Conservation (phyloP, 2,888 invertebrate genomes). For the Aporophyla nigra region DNA sequence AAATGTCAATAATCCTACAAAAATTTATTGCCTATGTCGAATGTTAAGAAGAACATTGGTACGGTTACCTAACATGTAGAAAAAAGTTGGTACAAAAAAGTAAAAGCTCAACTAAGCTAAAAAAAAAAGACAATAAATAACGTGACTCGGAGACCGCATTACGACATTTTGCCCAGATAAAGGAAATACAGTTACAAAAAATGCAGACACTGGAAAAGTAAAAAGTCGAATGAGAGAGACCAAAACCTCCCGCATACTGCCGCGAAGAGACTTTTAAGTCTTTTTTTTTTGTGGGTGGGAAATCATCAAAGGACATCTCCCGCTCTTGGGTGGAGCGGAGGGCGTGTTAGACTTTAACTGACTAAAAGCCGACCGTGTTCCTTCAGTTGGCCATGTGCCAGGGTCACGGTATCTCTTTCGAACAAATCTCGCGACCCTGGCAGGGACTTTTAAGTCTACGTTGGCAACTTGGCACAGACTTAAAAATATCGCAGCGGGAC, state of each 20-base stretch:
- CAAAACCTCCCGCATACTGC: not conserved
- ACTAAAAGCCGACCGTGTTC: too few species aligned
- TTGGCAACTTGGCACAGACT: too few species aligned
- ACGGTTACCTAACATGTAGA: constrained; percentile 43
- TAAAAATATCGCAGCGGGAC: too few species aligned
- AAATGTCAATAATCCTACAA: constrained; percentile 68
- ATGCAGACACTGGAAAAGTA: constrained; percentile 68
- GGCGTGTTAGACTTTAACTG: too few species aligned
- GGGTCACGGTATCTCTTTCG: too few species aligned
- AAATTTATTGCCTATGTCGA: constrained; percentile 70
- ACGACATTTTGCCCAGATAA: constrained; percentile 74
- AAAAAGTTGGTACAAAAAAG: constrained; percentile 61
- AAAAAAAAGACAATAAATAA: constrained; percentile 73
- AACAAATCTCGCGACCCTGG: too few species aligned
- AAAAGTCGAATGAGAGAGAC: constrained; percentile 66
- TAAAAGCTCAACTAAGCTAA: constrained; percentile 61
- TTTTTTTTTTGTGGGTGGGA: too few species aligned
- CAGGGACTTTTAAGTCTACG: too few species aligned
- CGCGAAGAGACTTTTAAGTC: too few species aligned
- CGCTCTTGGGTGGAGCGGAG: too few species aligned
- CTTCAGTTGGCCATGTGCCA: too few species aligned
- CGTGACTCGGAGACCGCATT: constrained; percentile 64
- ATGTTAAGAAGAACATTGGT: constrained; percentile 65
- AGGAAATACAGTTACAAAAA: constrained; percentile 70
- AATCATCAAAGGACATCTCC: too few species aligned